phyloP scores from a whole-genome alignment of 2,888 invertebrate species.

The Eristalinus aeneus region DNA sequence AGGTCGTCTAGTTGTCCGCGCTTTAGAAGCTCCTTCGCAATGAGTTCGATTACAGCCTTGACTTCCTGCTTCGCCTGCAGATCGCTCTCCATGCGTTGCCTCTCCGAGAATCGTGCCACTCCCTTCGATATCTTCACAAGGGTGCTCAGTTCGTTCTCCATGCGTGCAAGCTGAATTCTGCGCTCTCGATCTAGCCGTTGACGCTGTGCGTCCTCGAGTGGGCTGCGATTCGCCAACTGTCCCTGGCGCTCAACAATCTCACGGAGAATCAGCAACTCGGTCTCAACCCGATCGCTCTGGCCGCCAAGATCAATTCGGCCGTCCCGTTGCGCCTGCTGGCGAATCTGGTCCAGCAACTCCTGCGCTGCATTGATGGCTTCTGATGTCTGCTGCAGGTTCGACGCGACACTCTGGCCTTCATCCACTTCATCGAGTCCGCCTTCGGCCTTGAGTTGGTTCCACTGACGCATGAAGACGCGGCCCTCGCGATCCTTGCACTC shows the following conservation, averaged over 20 bases:
- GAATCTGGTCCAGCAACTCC: background rate
- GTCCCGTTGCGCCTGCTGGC: background rate
- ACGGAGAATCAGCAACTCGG: background rate
- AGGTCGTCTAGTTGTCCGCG: too few species aligned
- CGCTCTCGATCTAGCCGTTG: background rate
- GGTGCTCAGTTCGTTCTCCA: background rate
- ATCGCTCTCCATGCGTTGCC: background rate
- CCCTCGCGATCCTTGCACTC: conserved; percentile 69
- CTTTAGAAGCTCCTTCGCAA: background rate
- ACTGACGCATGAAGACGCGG: conserved; percentile 47
- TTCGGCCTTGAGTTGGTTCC: conserved; percentile 13
- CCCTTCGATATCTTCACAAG: background rate
- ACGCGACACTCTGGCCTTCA: background rate
- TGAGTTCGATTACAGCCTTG: background rate
- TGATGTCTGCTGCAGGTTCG: background rate
- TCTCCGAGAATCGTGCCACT: background rate
- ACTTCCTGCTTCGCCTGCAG: background rate
- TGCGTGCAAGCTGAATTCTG: background rate
- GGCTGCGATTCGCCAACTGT: background rate
- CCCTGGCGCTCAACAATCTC: background rate
- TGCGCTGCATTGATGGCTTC: background rate
- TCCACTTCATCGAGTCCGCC: background rate
- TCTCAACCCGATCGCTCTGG: background rate
- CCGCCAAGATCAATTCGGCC: background rate
- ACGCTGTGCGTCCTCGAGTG: background rate